These are phyloP conservation scores for Rhingia campestris DNA, from an alignment of 2,888 invertebrate genomes.

Conservation along the genomic window DNA sequence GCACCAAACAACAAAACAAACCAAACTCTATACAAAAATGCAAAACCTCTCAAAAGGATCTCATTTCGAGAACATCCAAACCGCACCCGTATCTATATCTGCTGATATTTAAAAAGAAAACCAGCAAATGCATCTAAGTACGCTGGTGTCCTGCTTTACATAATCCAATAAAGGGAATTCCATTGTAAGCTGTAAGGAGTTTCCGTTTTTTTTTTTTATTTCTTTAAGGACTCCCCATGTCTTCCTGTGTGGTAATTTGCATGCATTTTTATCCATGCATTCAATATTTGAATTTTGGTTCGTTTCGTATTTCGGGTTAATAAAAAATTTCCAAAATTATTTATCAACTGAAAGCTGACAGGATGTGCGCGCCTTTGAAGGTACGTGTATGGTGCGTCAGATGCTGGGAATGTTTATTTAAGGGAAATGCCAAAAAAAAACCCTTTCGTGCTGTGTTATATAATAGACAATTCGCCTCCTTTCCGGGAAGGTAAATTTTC, in stretches of 20 bases:
- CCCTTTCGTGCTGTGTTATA: conserved; percentile 49
- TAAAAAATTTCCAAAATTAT: conserved; percentile 44
- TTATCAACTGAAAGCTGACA: conserved; percentile 41
- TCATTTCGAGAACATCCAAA: conserved; percentile 38
- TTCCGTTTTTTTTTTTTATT: background rate
- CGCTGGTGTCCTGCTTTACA: conserved; percentile 49
- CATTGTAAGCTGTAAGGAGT: conserved; percentile 12
- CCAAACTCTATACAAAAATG: conserved; percentile 27
- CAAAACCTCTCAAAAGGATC: conserved; percentile 42
- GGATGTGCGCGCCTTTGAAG: conserved; percentile 1
- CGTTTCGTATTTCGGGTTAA: conserved; percentile 25
- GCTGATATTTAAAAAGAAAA: background rate
- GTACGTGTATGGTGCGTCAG: conserved; percentile 26
- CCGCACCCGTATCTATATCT: conserved; percentile 28
- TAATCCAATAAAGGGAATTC: conserved; percentile 59
- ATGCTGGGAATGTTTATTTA: conserved; percentile 58
- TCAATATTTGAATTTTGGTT: conserved; percentile 36
- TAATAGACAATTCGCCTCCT: conserved; percentile 18
- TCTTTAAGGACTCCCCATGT: conserved; percentile 8
- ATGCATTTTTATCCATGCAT: conserved; percentile 45
- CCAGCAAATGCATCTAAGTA: conserved; percentile 46
- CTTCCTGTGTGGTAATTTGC: conserved; percentile 33
- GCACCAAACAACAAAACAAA: background rate
- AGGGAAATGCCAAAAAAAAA: conserved; percentile 31
- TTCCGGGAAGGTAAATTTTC: conserved; percentile 33